phyloP scores from a whole-genome alignment of 2,797 vertebrate genomes.

The Acipenser transmontanus region DNA sequence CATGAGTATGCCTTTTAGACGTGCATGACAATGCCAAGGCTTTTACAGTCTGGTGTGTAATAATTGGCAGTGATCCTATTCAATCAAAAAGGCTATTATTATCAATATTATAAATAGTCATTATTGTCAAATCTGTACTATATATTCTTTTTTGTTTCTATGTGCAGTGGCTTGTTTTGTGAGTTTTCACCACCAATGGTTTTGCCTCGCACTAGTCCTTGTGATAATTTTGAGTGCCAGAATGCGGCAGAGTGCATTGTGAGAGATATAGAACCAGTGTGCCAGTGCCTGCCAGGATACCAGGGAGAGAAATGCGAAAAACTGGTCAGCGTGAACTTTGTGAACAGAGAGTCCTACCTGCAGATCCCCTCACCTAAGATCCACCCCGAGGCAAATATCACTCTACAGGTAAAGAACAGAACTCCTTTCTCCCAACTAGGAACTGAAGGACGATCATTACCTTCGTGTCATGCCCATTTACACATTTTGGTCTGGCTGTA shows the following conservation, averaged over 20 bases:
- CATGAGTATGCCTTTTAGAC: not conserved
- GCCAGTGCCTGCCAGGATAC: slow-evolving; percentile 88
- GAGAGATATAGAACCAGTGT: slow-evolving; percentile 74
- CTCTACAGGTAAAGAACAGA: slow-evolving; percentile 75
- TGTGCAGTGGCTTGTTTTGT: slow-evolving; percentile 83
- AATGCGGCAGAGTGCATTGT: slow-evolving; percentile 89
- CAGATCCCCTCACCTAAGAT: slow-evolving; percentile 82
- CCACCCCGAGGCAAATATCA: slow-evolving; percentile 83
- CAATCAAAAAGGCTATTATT: no score
- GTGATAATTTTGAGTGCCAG: slow-evolving; percentile 88
- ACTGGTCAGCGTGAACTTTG: slow-evolving; percentile 86
- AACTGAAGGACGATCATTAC: no score
- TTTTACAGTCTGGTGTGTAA: no score
- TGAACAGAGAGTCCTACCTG: slow-evolving; percentile 87
- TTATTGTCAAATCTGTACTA: not conserved
- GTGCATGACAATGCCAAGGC: no score
- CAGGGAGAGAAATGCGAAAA: slow-evolving; percentile 86
- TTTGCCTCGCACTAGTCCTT: slow-evolving; percentile 89
- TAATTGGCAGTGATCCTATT: no score
- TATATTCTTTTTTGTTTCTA: not conserved
- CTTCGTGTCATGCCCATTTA: no score
- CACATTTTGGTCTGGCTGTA: no score
- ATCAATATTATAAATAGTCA: no score
- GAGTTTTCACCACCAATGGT: slow-evolving; percentile 92
- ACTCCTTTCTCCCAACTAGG: not conserved